A percentile compares a stretch with the other conserved stretches of the same genome.
Conservation (phyloP, 2,797 vertebrate genomes). For the Semotilus atromaculatus region DNA sequence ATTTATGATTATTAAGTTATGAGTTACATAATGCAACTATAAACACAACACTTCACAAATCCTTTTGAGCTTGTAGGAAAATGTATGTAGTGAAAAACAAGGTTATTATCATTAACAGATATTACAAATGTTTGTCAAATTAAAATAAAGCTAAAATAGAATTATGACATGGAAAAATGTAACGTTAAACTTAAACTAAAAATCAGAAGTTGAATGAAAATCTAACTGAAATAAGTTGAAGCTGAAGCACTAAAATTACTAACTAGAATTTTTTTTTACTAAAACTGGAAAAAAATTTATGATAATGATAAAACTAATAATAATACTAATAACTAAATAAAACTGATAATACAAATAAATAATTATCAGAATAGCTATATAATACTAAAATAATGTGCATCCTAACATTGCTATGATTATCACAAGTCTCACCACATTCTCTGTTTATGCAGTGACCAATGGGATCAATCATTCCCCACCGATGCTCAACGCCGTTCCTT, state of each 20-base stretch:
- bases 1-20: neutral
- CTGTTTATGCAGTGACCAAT: conserved; percentile 85
- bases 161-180: neutral
- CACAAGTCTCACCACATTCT: neutral
- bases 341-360: neutral
- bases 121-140: neutral
- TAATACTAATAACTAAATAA: neutral
- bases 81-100: neutral
- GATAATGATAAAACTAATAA: too few relatives aligned
- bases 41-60: neutral
- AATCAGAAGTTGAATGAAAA: neutral
- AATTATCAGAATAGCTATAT: neutral
- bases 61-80: neutral
- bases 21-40: neutral
- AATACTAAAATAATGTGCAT: neutral
- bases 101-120: neutral
- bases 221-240: neutral
- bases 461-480: conserved; percentile 97
- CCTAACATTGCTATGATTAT: neutral
- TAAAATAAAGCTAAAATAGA: neutral
- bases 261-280: too few relatives aligned
- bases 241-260: too few relatives aligned
- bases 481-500: conserved; percentile 92
- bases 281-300: too few relatives aligned
- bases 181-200: neutral